A percentile compares a stretch with the other conserved stretches of the same genome.
Conservation (phyloP, 37 sponge, comb jelly and placozoan species). For the Eunapius fragilis region DNA sequence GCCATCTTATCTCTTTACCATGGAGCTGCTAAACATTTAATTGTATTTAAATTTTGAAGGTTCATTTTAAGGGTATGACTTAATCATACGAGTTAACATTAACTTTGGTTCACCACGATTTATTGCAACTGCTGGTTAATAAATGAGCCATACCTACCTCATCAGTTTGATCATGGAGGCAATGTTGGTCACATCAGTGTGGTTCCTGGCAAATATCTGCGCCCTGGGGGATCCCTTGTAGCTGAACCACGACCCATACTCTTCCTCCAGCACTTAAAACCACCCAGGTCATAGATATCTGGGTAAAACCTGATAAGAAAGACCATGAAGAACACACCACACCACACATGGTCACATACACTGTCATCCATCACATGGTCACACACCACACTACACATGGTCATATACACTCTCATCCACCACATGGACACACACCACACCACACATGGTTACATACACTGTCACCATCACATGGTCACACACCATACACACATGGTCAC, state of each 20-base stretch:
- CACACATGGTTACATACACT: not conserved
- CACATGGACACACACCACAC: not conserved
- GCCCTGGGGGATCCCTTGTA: conserved; percentile 84
- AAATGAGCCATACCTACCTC: conserved; percentile 62
- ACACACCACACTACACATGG: too few species aligned
- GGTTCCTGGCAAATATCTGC: conserved; percentile 85
- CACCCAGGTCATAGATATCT: conserved; percentile 77
- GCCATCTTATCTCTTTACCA: too few species aligned
- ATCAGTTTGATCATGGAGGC: conserved; percentile 77
- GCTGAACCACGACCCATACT: conserved; percentile 91
- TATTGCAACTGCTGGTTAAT: not conserved
- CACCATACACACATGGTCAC: not conserved
- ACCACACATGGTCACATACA: not conserved
- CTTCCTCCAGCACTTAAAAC: conserved; percentile 57
- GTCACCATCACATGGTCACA: not conserved
- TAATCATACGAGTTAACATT: too few species aligned
- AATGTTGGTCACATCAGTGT: conserved; percentile 73
- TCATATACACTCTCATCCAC: not conserved
- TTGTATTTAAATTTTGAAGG: too few species aligned
- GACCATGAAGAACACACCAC: not conserved
- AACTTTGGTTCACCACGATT: too few species aligned
- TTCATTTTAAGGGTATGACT: too few species aligned
- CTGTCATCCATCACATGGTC: too few species aligned
- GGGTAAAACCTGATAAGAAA: conserved; percentile 54
- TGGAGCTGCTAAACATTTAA: too few species aligned